Evolutionary conservation across 1,140 invertebrate genomes (phyloP), one percentile per base, ranked within the genome.

Genomic region (Drosophila orosa): DNA sequence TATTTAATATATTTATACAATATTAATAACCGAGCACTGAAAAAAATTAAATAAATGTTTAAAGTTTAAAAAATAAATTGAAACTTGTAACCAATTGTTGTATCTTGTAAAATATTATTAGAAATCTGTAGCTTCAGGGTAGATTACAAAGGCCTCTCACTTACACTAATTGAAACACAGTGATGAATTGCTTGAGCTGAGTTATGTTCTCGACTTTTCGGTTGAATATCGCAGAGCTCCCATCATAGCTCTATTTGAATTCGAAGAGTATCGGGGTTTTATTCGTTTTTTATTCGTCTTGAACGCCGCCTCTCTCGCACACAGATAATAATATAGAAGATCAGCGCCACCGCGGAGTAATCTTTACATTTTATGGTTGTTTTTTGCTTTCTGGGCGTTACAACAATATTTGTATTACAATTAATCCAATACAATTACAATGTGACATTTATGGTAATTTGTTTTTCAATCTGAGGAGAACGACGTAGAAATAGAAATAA

Each of bases 361-460:
- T 57, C 61, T 42, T 37, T 40, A 17, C 15, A 42, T 13, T 54
- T 12, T 45, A 22, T 52, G 35, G 19, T 40, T 33, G 39, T 50
- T 35, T 35, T 66, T 66, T n/a, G 13, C 50, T 24, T 39, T 40
- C 17, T 27, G 22, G 12, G 7, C 12, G 33, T 57, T 73, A 52
- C 67, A 74, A 52, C 37, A 75, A 68, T 77, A 75, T 75, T 77
- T 75, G 55, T 67, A 74, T 66, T 74, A 60, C 61, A 74, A 76
- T 67, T 67, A 74, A 67, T 67, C 24, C 31, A 67, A 52, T 33
- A 69, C 76, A 80, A 77, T 72, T 80, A 78, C 77, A 84, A 80
- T 77, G 66, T 61, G 57, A 85, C 77, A 78, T 78, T 85, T 86
- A 86, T 85, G 65, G 69, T 78, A 75, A 81, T 85, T 85, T 85